A percentile compares a stretch with the other conserved stretches of the same genome.
phyloP scores from a whole-genome alignment of 2,888 invertebrate species.

The Morpho deidamia region DNA sequence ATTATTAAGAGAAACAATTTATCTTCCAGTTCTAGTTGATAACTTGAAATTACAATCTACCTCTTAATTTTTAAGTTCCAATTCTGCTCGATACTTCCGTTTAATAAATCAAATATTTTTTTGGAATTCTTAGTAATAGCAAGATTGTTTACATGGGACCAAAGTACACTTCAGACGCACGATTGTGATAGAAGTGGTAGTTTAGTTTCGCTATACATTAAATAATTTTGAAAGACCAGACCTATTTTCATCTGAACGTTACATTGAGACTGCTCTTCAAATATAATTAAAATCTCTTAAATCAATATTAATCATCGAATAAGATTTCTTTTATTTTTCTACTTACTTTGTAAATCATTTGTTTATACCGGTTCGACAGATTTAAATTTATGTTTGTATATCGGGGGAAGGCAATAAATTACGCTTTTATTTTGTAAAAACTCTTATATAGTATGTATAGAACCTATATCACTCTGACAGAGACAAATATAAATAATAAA shows the following conservation, averaged over 20 bases:
- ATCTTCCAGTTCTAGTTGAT: constrained; percentile 56
- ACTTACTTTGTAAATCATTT: background rate
- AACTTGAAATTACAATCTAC: constrained; percentile 75
- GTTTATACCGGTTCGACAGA: constrained; percentile 26
- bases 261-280: background rate
- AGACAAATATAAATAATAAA: constrained; percentile 12
- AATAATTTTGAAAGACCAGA: background rate
- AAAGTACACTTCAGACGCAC: constrained; percentile 43
- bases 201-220: constrained; percentile 1
- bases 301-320: background rate
- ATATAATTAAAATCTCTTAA: background rate
- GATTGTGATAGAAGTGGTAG: background rate
- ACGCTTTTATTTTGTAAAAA: constrained; percentile 79
- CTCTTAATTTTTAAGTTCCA: constrained; percentile 68
- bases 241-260: background rate
- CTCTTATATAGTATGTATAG: constrained; percentile 29
- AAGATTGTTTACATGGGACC: constrained; percentile 45
- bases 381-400: constrained; percentile 42
- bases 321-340: constrained; percentile 2
- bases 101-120: constrained; percentile 33
- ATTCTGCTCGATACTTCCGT: constrained; percentile 40
- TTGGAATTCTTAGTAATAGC: constrained; percentile 27
- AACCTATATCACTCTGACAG: constrained; percentile 20
- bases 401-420: constrained; percentile 85
- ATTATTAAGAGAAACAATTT: constrained; percentile 30